Evolutionary conservation across 2,797 vertebrate species (phyloP).

Genomic region (Scleropages formosus): DNA sequence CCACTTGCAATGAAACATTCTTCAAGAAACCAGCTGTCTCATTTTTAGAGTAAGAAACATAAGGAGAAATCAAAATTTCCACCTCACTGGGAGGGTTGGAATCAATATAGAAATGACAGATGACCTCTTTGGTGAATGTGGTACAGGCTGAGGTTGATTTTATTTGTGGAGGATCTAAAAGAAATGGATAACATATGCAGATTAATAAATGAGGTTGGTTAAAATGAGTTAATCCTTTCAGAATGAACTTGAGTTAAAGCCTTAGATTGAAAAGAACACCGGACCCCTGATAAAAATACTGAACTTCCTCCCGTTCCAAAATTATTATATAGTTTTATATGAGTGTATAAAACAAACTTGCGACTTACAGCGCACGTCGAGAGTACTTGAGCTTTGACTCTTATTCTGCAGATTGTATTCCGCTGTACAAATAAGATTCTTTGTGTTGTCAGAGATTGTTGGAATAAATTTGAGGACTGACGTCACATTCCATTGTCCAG

Average conservation of each 20-base stretch:
- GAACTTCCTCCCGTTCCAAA: too few relatives aligned
- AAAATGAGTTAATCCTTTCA: not conserved
- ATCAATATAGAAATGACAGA: slow-evolving; percentile 15
- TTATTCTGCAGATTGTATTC: slow-evolving; percentile 43
- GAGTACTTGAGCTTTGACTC: not conserved
- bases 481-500: slow-evolving; percentile 6
- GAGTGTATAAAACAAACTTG: too few relatives aligned
- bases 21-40: too few relatives aligned
- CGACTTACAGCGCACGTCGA: slow-evolving; percentile 61
- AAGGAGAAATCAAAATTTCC: too few relatives aligned
- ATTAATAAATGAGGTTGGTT: too few relatives aligned
- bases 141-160: not conserved
- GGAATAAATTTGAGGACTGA: slow-evolving; percentile 55
- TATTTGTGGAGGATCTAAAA: not conserved
- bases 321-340: too few relatives aligned
- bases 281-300: too few relatives aligned
- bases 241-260: too few relatives aligned
- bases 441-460: slow-evolving; percentile 43
- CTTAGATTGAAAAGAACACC: too few relatives aligned
- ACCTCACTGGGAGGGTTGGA: not conserved
- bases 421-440: slow-evolving; percentile 48
- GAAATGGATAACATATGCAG: too few relatives aligned
- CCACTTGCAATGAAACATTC: not conserved
- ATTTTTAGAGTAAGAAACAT: too few relatives aligned
- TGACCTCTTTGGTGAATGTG: slow-evolving; percentile 1